phyloP scores from a whole-genome alignment of 1,140 invertebrate genomes.

The Cryptotermes secundus region DNA sequence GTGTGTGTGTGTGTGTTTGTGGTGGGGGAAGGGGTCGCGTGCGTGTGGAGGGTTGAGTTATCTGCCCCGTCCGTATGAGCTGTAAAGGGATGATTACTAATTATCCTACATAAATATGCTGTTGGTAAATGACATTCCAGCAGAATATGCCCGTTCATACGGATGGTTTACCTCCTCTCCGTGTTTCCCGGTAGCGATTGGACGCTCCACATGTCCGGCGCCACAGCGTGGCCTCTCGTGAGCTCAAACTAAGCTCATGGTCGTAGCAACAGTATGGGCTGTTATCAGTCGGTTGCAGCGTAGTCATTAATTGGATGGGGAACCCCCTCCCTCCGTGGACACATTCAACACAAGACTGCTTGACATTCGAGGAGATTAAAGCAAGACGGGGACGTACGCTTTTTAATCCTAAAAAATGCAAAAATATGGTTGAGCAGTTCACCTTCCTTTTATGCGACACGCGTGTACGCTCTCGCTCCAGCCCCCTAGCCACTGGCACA shows the following conservation, averaged over 20 bases:
- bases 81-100: constrained; percentile 9
- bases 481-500: not conserved
- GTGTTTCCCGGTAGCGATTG: not conserved
- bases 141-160: not conserved
- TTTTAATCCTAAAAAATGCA: constrained; percentile 18
- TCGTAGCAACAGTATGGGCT: not conserved
- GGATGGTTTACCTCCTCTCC: constrained; percentile 9
- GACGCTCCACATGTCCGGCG: not conserved
- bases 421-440: constrained; percentile 7
- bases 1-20: not conserved
- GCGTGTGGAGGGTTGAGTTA: not conserved
- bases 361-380: constrained; percentile 19
- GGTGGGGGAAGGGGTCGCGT: too few species aligned
- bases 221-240: not conserved
- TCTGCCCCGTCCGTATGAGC: not conserved
- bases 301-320: not conserved
- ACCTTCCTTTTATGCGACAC: constrained; percentile 12
- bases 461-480: not conserved
- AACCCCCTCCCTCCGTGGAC: not conserved
- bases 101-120: constrained; percentile 18
- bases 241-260: constrained; percentile 9
- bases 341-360: constrained; percentile 16
- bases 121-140: constrained; percentile 1
- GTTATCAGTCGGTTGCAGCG: constrained; percentile 17
- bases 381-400: not conserved